These are phyloP conservation scores for Lepus townsendii DNA, from an alignment of 2,797 vertebrate genomes.

Conservation along the genomic window DNA sequence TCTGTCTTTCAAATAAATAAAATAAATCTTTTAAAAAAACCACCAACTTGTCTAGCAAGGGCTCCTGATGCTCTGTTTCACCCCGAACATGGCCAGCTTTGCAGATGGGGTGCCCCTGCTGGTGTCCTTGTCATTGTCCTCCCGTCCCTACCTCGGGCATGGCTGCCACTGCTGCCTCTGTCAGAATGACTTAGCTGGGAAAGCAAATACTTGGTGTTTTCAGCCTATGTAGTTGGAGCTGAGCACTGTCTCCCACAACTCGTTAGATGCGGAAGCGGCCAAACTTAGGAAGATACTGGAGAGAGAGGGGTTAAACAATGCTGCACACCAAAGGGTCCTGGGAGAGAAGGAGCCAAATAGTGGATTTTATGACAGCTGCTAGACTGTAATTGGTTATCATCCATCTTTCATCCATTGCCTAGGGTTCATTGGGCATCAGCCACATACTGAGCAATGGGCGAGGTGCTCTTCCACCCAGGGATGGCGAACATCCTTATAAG, in stretches of 20 bases:
- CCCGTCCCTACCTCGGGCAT: background rate
- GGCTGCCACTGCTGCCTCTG: background rate
- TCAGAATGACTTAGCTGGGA: background rate
- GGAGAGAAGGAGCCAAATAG: background rate
- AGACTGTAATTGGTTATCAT: background rate
- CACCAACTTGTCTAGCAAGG: background rate
- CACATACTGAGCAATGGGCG: background rate
- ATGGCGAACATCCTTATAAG: too few species aligned
- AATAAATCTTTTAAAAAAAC: too few species aligned
- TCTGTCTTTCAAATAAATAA: too few species aligned
- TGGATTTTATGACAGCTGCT: background rate
- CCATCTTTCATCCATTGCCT: background rate
- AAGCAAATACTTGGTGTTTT: constrained; percentile 7
- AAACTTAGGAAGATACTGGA: background rate
- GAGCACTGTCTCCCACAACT: background rate
- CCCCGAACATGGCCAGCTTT: background rate
- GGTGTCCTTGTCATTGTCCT: background rate
- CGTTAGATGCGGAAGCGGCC: background rate
- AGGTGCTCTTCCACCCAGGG: background rate
- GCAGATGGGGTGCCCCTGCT: background rate
- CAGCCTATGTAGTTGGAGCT: background rate
- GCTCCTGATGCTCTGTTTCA: background rate
- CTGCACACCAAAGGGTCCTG: background rate
- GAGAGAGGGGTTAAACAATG: background rate
- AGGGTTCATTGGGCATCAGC: background rate